Evolutionary conservation across 2,113 vertebrate species (phyloP), one percentile per base, ranked within the genome.

Genomic region (Oxygymnocypris stewartii): DNA sequence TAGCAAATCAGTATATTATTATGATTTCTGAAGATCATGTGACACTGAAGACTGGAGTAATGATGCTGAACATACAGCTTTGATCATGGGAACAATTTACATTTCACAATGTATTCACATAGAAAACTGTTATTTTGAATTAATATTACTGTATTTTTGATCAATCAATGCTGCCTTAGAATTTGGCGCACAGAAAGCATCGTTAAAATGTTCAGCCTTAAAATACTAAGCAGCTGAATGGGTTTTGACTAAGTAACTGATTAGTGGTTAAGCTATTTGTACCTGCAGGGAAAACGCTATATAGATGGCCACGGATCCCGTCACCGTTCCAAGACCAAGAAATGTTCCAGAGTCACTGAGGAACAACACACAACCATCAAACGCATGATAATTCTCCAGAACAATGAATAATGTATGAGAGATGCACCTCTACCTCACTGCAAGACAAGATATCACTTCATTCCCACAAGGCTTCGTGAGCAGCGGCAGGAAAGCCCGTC

Each of bases 241-340:
- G 67, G 31, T 35, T 69, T 31, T 14, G 7, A 35, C 1, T 71
- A 1, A 23, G 69, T 73, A 11, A 42, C 9, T 11, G 35, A 69
- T 20, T 20, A 59, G 23, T 84, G 40, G 59, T 13, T 37, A 3
- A 47, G 16, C 42, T 7, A 18, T 54, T 47, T 65, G 65, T 96
- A 99, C 98, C 97, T 98, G 97, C 35, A 99, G 94, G 0, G 97
- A 99, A 92, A 99, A 99, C 61, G 98, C 95, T 0, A 98, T 96
- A 91, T 97, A 96, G 92, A 99, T 96, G 44, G 97, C 96, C 4
- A 99, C 97, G 0, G 98, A 99, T 90, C 98, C 98, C 0, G 97
- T 99, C 88, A 99, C 96, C 0, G 96, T 97, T 84, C 98, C 98
- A 90, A 99, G 95, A 81, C 98, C 98, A 54, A 99, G 94, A 93